A percentile compares a stretch with the other conserved stretches of the same genome.
phyloP scores from a whole-genome alignment of 2,113 vertebrate species.

The Ellobius talpinus region DNA sequence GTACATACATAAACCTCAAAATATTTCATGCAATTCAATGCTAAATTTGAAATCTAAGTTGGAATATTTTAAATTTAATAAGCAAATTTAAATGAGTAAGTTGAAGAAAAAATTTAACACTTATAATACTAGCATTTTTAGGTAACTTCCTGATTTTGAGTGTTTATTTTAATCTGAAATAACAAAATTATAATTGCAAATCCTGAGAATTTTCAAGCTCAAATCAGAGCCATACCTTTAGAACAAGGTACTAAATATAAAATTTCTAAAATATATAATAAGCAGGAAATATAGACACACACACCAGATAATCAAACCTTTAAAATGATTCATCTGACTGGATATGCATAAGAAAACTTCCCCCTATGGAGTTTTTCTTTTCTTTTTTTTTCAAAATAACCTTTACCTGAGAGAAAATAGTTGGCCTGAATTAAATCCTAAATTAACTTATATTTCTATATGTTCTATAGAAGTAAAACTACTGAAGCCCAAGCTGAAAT shows the following conservation, averaged over 20 bases:
- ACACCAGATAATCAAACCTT: slow-evolving; percentile 42
- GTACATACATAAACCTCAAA: slow-evolving; percentile 21
- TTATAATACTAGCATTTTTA: slow-evolving; percentile 66
- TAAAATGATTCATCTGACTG: slow-evolving; percentile 34
- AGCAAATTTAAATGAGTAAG: slow-evolving; percentile 66
- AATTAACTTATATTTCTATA: neutral
- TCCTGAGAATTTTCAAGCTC: slow-evolving; percentile 35
- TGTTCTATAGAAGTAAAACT: neutral
- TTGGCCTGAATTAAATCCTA: slow-evolving; percentile 21
- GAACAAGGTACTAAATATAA: slow-evolving; percentile 52
- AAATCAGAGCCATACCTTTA: slow-evolving; percentile 54
- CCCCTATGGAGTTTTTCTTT: neutral
- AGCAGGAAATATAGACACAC: slow-evolving; percentile 38
- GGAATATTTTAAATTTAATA: slow-evolving; percentile 73
- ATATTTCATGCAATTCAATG: slow-evolving; percentile 37
- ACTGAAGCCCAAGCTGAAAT: neutral
- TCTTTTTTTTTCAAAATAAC: slow-evolving; percentile 54
- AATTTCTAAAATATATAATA: slow-evolving; percentile 31
- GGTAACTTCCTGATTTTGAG: slow-evolving; percentile 58
- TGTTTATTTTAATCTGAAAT: slow-evolving; percentile 76
- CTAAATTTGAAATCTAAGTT: slow-evolving; percentile 67
- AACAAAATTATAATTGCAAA: slow-evolving; percentile 70
- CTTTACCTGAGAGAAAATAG: neutral
- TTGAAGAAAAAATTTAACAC: slow-evolving; percentile 60
- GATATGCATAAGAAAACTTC: neutral